Conservation (phyloP, 2,888 invertebrate species). For the Rhaphigaster nebulosa region DNA sequence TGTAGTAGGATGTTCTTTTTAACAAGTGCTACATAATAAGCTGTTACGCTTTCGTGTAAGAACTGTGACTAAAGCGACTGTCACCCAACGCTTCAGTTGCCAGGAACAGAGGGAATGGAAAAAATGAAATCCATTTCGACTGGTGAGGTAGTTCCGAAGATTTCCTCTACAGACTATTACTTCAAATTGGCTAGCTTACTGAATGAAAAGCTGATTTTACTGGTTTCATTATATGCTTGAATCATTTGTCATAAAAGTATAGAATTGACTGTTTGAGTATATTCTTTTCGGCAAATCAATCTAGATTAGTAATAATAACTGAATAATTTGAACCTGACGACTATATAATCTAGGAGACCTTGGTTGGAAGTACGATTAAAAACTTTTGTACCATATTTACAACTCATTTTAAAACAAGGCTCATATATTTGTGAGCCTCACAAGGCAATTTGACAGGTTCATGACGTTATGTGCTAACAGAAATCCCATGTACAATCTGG, state of each 20-base stretch:
- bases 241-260: too few species aligned
- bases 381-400: too few species aligned
- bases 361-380: too few species aligned
- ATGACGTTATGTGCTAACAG: not conserved
- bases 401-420: not conserved
- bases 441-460: not conserved
- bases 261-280: too few species aligned
- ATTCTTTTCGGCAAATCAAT: too few species aligned
- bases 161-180: not conserved
- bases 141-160: not conserved
- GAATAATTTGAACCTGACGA: too few species aligned
- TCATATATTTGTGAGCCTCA: too few species aligned
- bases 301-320: too few species aligned
- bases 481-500: not conserved
- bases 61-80: slow-evolving; percentile 15
- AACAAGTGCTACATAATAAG: not conserved
- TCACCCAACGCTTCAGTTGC: slow-evolving; percentile 8
- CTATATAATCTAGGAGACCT: too few species aligned
- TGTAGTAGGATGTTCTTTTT: slow-evolving; percentile 1
- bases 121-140: not conserved
- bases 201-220: not conserved
- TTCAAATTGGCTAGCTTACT: not conserved
- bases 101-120: not conserved
- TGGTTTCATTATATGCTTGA: not conserved
- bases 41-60: slow-evolving; percentile 39